A percentile compares a stretch with the other conserved stretches of the same genome.
Conservation (phyloP, 2,888 invertebrate genomes). For the Scaptodrosophila latifasciaeformis region DNA sequence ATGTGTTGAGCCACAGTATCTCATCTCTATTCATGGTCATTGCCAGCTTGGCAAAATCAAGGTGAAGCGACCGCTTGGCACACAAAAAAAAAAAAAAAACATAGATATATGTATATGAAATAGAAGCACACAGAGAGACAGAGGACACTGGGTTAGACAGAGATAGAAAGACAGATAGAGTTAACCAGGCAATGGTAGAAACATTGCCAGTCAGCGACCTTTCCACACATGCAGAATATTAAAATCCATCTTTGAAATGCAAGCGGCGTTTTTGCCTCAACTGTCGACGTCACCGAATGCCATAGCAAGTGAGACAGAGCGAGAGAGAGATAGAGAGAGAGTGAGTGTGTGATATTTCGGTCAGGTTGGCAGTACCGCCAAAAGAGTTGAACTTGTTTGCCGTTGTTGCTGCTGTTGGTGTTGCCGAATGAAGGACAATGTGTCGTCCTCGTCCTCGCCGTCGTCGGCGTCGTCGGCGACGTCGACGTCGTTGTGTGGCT, state of each 20-base stretch:
- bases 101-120: slow-evolving; percentile 26
- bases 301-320: too few relatives aligned
- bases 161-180: too few relatives aligned
- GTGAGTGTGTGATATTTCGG: slow-evolving; percentile 53
- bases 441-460: too few relatives aligned
- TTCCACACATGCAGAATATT: slow-evolving; percentile 71
- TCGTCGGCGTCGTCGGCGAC: too few relatives aligned
- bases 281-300: slow-evolving; percentile 48
- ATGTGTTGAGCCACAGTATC: neutral
- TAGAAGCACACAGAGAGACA: slow-evolving; percentile 13
- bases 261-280: slow-evolving; percentile 48
- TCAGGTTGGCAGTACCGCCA: slow-evolving; percentile 55
- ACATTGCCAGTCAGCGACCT: slow-evolving; percentile 67
- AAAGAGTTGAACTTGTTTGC: slow-evolving; percentile 63
- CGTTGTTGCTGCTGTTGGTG: too few relatives aligned
- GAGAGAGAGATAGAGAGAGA: too few relatives aligned
- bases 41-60: slow-evolving; percentile 58
- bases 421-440: slow-evolving; percentile 46
- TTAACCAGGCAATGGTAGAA: neutral
- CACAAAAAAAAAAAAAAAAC: slow-evolving; percentile 30
- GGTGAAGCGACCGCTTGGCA: slow-evolving; percentile 47
- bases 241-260: slow-evolving; percentile 70
- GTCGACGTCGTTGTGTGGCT: too few relatives aligned
- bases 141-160: too few relatives aligned
- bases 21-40: slow-evolving; percentile 59